phyloP scores from a whole-genome alignment of 2,888 invertebrate species.

The Ormyrus nitidulus region DNA sequence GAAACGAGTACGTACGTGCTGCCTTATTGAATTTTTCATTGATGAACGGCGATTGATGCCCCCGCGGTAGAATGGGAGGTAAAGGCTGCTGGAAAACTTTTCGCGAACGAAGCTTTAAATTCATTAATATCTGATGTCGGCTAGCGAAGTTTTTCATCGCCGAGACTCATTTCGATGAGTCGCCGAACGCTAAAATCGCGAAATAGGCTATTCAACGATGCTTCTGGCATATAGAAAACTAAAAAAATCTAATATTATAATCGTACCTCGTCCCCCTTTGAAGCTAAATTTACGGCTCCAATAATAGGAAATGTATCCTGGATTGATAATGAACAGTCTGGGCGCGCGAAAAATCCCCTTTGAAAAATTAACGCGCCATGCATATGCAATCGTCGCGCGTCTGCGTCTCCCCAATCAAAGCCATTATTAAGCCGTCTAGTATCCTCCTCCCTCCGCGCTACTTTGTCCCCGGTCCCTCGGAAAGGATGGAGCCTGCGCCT shows the following conservation, averaged over 20 bases:
- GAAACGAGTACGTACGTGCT: not conserved
- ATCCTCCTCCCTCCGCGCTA: slow-evolving; percentile 56
- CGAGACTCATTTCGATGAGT: no score
- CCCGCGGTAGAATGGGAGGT: not conserved
- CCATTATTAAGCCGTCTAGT: slow-evolving; percentile 71
- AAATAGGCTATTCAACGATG: no score
- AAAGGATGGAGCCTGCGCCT: not conserved
- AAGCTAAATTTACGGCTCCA: no score
- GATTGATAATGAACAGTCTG: no score
- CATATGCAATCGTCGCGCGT: slow-evolving; percentile 41
- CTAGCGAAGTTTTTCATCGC: no score
- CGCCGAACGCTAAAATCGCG: no score
- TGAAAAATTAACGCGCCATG: slow-evolving; percentile 37
- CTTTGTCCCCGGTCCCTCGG: not conserved
- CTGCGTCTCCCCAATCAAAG: slow-evolving; percentile 67
- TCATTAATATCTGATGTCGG: no score
- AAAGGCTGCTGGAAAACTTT: not conserved
- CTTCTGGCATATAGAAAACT: no score
- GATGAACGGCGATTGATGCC: slow-evolving; percentile 8
- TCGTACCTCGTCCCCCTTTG: no score
- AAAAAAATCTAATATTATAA: no score
- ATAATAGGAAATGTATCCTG: no score
- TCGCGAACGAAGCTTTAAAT: not conserved
- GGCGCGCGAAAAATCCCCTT: not conserved
- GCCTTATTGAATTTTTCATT: slow-evolving; percentile 37